Percentiles rank a stretch among this genome's conserved stretches.
phyloP scores from a whole-genome alignment of 2,797 vertebrate species.

The Pseudochirops cupreus region DNA sequence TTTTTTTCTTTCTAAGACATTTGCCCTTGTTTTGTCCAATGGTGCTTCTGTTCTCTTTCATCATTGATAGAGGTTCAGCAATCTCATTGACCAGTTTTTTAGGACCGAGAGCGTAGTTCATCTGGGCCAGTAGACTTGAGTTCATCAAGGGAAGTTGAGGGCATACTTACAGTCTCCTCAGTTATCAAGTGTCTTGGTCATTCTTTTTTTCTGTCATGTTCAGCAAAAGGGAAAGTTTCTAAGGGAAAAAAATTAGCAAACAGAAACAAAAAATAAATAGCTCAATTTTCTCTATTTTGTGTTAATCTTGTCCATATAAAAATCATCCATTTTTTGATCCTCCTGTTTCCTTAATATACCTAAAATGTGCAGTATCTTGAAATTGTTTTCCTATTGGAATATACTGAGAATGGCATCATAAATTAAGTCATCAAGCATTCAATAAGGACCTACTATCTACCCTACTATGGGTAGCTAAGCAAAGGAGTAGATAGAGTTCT shows the following conservation, averaged over 20 bases:
- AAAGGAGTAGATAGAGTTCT: too few species aligned
- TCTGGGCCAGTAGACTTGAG: background rate
- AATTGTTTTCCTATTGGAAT: constrained; percentile 10
- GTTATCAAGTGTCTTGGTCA: background rate
- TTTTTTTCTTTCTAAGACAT: background rate
- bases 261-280: background rate
- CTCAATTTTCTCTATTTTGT: background rate
- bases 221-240: background rate
- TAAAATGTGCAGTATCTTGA: constrained; percentile 20
- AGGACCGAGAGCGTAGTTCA: background rate
- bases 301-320: background rate
- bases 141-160: background rate
- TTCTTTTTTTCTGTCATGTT: background rate
- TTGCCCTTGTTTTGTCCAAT: background rate
- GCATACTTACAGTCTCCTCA: too few species aligned
- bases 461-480: too few species aligned
- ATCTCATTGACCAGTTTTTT: background rate
- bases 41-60: background rate
- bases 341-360: background rate
- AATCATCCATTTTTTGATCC: background rate
- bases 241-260: background rate
- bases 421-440: background rate
- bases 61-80: background rate
- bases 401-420: background rate
- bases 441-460: too few species aligned